Percentiles rank a stretch among this genome's conserved stretches.
Evolutionary conservation across 2,888 invertebrate genomes (phyloP).

Genomic region (Theretra japonica): DNA sequence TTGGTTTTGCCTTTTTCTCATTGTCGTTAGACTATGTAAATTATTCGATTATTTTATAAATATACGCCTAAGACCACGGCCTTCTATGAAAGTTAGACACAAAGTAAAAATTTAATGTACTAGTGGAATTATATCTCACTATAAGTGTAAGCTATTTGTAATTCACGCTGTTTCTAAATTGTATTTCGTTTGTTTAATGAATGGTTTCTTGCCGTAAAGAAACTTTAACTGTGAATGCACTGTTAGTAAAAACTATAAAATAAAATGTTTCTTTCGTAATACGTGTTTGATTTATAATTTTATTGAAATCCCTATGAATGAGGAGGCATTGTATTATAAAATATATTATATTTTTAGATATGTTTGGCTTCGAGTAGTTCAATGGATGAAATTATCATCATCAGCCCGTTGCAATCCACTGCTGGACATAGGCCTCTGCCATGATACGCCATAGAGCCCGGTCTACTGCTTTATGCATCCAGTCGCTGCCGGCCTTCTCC

Average conservation of each 20-base stretch:
- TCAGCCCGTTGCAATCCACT: too few relatives aligned
- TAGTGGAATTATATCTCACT: slow-evolving; percentile 50
- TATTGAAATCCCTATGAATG: background rate
- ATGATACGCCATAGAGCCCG: too few relatives aligned
- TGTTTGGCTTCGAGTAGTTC: too few relatives aligned
- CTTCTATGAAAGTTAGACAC: slow-evolving; percentile 65
- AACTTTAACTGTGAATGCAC: slow-evolving; percentile 78
- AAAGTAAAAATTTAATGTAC: slow-evolving; percentile 39
- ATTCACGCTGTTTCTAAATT: slow-evolving; percentile 68
- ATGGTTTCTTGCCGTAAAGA: slow-evolving; percentile 61
- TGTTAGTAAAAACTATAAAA: slow-evolving; percentile 75
- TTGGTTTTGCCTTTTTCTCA: background rate
- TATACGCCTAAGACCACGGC: slow-evolving; percentile 72
- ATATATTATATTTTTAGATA: too few relatives aligned
- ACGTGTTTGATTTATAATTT: slow-evolving; percentile 38
- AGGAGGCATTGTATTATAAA: background rate
- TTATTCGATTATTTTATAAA: slow-evolving; percentile 42
- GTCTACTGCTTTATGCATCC: too few relatives aligned
- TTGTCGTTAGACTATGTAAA: background rate
- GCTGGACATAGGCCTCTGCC: too few relatives aligned
- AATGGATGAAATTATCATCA: too few relatives aligned
- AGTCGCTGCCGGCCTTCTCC: too few relatives aligned
- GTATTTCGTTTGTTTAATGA: slow-evolving; percentile 50
- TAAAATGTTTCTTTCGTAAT: slow-evolving; percentile 80
- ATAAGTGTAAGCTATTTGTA: slow-evolving; percentile 68